Base-by-base conservation (phyloP, 2,888 invertebrate genomes). In the Myopa testacea region DNA sequence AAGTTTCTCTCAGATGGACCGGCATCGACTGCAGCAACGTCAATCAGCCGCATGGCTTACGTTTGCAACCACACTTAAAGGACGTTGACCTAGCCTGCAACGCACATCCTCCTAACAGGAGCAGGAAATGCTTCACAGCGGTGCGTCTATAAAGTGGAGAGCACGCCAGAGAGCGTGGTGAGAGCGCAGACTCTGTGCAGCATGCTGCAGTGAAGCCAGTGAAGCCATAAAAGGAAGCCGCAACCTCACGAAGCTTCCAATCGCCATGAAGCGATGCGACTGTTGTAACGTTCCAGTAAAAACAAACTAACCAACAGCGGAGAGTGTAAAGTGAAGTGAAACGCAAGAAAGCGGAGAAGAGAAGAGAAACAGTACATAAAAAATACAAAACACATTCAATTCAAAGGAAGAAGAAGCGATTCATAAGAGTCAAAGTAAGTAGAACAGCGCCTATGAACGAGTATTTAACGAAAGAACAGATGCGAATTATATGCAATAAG, bases 201-300 rank as follows among this genome's bases (percentile, higher is more conserved):
- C 81, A 80, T 45, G 19, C 78, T 77, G 74, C 76, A 63, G 62
- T 45, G 55, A n/a, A n/a, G 65, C 12, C 10, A 10, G n/a, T 75
- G 78, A 87, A 84, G 80, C 85, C 88, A 88, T 88, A 88, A 85
- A 87, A 87, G 82, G 79, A 81, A 81, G 85, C 85, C 82, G 84
- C 84, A 80, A 81, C 68, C 81, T 76, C 81, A 81, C 83, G 84
- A 84, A 83, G 84, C 84, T 85, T 85, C 84, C 87, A 88, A 84
- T 87, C 85, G 84, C 83, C 83, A 82, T 81, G 83, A 84, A 83
- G 84, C 84, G 82, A 82, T 84, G 84, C 77, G 77, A 75, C 76
- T 82, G 83, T 78, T 76, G 81, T 62, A 68, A 73, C 55, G 63
- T 76, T 70, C 52, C 52, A 50, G 16, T 52, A 37, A 58, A 67